These are phyloP conservation scores for Frankliniella fusca DNA, from an alignment of 2,888 invertebrate genomes.

Conservation along the genomic window DNA sequence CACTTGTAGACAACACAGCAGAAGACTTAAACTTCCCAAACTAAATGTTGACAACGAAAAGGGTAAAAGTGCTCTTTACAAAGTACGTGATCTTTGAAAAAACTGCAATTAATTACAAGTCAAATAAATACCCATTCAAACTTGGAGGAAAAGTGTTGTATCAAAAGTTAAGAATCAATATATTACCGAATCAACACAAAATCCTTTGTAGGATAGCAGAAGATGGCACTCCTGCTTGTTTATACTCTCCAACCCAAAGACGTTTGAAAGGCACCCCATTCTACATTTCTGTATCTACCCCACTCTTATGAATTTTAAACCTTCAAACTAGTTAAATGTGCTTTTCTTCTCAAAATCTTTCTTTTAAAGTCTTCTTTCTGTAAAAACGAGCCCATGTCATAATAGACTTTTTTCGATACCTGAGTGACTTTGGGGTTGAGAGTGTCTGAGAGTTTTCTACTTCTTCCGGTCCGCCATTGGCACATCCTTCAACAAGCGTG, in stretches of 20 bases:
- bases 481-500: slow-evolving; percentile 19
- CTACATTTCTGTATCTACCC: too few relatives aligned
- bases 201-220: background rate
- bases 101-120: background rate
- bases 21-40: slow-evolving; percentile 3
- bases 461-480: background rate
- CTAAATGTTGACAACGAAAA: slow-evolving; percentile 6
- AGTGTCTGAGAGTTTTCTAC: background rate
- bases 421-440: background rate
- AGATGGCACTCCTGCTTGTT: background rate
- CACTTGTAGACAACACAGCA: background rate
- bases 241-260: background rate
- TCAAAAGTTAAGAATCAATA: background rate
- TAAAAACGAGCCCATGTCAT: background rate
- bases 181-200: background rate
- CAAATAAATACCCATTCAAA: background rate
- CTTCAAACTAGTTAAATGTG: too few relatives aligned
- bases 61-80: background rate
- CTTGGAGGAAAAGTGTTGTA: background rate
- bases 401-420: background rate
- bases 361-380: background rate
- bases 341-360: background rate
- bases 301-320: too few relatives aligned
- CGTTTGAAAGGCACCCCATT: background rate
- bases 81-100: background rate